Base-by-base conservation (phyloP, 2,113 vertebrate genomes). In the Pelodiscus sinensis region DNA sequence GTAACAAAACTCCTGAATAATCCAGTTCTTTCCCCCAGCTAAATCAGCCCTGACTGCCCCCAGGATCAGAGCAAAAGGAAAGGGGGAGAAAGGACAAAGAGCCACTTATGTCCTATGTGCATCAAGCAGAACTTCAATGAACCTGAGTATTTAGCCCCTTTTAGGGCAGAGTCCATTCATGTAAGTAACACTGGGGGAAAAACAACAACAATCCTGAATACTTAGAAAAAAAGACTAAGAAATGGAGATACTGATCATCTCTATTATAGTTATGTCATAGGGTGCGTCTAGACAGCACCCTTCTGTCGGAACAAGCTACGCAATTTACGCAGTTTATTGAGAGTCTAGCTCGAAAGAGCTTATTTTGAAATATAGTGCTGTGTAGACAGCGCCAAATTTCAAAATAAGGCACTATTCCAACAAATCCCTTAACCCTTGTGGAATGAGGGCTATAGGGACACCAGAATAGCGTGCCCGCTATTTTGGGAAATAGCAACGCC, bases 241-340 rank as follows among this genome's bases (percentile, higher is more conserved):
- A 78, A 68, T 0, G 57, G 14, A 5, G 16, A 90, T 5, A 68
- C 0, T 0, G 0, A 85, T 6, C 8, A 54, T 13, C 16, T 84
- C 80, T 58, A 52, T 27, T 55, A 62, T 5, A 81, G 0, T 0
- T 35, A 18, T 5, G 5, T 73, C 82, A 77, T 68, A 85, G 35
- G 88, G 88, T 35, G 9, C 55, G 44, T 44, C 44, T 44, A 44
- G 44, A 44, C 44, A 44, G 44, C 44, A 44, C 44, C 44, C 44
- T 44, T 44, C 44, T 44, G 44, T 44, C 44, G 44, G 44, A 44
- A 44, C 44, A 44, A 44, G 44, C 44, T 44, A 44, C 44, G 6
- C 44, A 44, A 44, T 44, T 44, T 44, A 6, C 44, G 44, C 6
- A 44, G 44, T 6, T 44, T 44, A 44, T 44, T 44, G 44, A 5